Percentiles rank a stretch among this genome's conserved stretches.
Conservation (phyloP, 1,140 invertebrate genomes). For the Drosophila burlai region DNA sequence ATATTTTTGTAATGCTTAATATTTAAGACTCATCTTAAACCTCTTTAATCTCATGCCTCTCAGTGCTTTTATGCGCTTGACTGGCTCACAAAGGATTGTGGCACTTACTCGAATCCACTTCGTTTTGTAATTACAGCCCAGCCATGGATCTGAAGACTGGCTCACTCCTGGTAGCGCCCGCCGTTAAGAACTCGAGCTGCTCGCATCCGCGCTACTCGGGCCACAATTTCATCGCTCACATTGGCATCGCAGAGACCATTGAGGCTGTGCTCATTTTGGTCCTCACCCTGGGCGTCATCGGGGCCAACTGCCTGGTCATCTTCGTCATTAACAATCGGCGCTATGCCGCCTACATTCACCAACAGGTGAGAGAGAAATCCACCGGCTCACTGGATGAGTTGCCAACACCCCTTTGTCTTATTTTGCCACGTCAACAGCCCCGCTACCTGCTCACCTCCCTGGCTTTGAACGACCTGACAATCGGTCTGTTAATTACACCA, state of each 20-base stretch:
- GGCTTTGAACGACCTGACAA: slow-evolving; percentile 93
- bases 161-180: slow-evolving; percentile 90
- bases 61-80: background rate
- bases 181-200: slow-evolving; percentile 92
- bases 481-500: slow-evolving; percentile 92
- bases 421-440: slow-evolving; percentile 86
- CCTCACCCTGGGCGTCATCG: slow-evolving; percentile 91
- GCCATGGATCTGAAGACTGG: slow-evolving; percentile 85
- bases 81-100: slow-evolving; percentile 4
- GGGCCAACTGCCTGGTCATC: slow-evolving; percentile 92
- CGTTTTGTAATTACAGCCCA: slow-evolving; percentile 39
- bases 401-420: background rate
- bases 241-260: slow-evolving; percentile 89
- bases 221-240: slow-evolving; percentile 87
- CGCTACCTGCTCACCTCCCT: slow-evolving; percentile 93
- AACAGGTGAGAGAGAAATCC: slow-evolving; percentile 88
- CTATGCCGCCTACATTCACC: slow-evolving; percentile 93
- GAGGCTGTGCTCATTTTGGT: slow-evolving; percentile 91
- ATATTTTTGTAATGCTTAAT: background rate
- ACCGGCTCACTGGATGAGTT: background rate
- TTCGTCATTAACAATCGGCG: slow-evolving; percentile 92
- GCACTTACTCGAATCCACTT: background rate
- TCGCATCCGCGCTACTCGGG: slow-evolving; percentile 88
- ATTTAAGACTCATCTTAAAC: background rate
- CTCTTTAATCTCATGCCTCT: too few species aligned